Evolutionary conservation across 2,797 vertebrate species (phyloP), one percentile per base, ranked within the genome.

Genomic region (Tadarida brasiliensis): DNA sequence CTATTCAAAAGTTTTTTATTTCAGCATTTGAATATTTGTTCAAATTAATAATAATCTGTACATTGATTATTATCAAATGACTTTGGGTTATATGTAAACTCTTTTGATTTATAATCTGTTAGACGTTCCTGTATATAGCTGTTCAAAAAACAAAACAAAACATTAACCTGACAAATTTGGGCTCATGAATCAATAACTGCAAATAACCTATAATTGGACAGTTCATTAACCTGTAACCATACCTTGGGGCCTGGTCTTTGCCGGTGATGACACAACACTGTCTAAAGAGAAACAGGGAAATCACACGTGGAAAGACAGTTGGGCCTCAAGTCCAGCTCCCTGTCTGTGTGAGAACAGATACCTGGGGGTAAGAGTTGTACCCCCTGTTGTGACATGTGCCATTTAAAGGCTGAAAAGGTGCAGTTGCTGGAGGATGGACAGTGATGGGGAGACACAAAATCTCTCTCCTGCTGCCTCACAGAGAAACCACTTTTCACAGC

Each of bases 81-180:
- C 47, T 93, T 85, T 76, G 54, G 74, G 73, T 84, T 70, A 44
- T 59, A 73, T 77, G 70, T 83, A 65, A 81, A 35, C 33, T 68
- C 11, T 90, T 74, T 73, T 81, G 61, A 89, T 20, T 67, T 93
- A 28, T 33, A 85, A 54, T 56, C 56, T 81, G 54, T 91, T 84
- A 81, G 44, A 89, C 17, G 77, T 82, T 26, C 16, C 35, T 49
- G 11, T 49, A 24, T 19, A 47, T 17, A 80, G 44, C 24, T 56
- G 33, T 86, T 91, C 1, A 85, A 63, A 93, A 81, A 76, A 59
- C 4, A 77, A 26, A 77, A 26, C 86, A 94, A 76, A 77, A 17
- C 0, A 28, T 92, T 54, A 9, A 51, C 39, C 67, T 0, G 11
- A 76, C 35, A 84, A 88, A 68, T 44, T n/a, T 2, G 47, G n/a